Conservation (phyloP, 2,888 invertebrate genomes). For the Allacma fusca region DNA sequence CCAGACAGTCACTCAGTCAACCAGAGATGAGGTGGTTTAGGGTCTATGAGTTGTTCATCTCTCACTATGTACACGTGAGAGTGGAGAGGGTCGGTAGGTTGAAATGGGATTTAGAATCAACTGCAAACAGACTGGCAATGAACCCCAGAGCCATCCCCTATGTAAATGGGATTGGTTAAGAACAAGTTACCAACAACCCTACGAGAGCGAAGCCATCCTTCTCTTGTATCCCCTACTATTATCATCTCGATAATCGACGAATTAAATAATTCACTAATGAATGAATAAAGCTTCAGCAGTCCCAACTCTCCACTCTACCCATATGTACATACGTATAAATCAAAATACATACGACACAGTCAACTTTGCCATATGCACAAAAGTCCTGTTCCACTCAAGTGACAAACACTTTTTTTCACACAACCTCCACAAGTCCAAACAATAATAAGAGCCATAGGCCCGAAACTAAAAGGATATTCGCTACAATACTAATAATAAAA, state of each 20-base stretch:
- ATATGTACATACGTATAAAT: neutral
- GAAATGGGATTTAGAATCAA: conserved; percentile 6
- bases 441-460: too few species aligned
- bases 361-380: too few species aligned
- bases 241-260: conserved; percentile 51
- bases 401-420: too few species aligned
- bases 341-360: too few species aligned
- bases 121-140: conserved; percentile 15
- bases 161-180: conserved; percentile 51
- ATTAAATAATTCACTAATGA: conserved; percentile 54
- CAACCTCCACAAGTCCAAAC: too few species aligned
- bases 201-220: conserved; percentile 44
- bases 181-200: conserved; percentile 43
- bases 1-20: neutral
- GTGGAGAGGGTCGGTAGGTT: conserved; percentile 14
- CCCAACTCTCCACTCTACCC: neutral
- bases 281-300: conserved; percentile 37
- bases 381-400: too few species aligned
- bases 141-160: conserved; percentile 52
- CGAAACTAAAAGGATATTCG: too few species aligned
- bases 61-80: neutral
- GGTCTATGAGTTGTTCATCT: conserved; percentile 21
- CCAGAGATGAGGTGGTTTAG: conserved; percentile 12
- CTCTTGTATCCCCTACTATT: conserved; percentile 49
- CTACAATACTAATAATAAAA: too few species aligned